Evolutionary conservation across 2,797 vertebrate genomes (phyloP).

Genomic region (Saguinus oedipus): DNA sequence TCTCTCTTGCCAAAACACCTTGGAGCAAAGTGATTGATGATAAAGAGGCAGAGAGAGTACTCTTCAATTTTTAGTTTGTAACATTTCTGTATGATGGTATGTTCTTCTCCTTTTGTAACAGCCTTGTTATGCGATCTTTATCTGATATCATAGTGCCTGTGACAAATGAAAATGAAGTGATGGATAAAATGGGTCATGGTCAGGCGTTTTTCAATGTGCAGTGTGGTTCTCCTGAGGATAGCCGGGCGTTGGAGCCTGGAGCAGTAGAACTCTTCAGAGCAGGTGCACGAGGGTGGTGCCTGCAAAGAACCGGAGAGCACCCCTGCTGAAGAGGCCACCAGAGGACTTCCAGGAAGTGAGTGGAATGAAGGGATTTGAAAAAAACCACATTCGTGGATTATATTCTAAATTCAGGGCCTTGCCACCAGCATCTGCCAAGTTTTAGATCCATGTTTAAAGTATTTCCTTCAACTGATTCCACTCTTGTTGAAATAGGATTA

Average conservation of each 20-base stretch:
- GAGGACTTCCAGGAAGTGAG: neutral
- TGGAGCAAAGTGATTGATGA: neutral
- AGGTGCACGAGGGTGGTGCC: neutral
- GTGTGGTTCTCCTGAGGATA: neutral
- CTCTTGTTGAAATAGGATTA: neutral
- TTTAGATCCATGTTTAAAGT: neutral
- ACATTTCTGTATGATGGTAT: neutral
- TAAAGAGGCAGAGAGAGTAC: neutral
- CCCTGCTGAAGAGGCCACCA: neutral
- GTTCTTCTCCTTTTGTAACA: neutral
- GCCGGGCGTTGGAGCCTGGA: neutral
- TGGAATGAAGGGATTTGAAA: neutral
- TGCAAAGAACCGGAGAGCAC: neutral
- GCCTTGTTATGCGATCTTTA: neutral
- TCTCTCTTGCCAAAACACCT: neutral
- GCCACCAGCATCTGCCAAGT: neutral
- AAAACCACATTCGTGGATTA: neutral
- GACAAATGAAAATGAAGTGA: neutral
- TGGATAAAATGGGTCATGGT: neutral
- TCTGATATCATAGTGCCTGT: neutral
- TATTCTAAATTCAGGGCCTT: neutral
- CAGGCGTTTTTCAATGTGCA: neutral
- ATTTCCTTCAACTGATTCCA: neutral
- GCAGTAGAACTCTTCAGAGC: neutral
- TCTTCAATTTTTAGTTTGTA: neutral